phyloP scores from a whole-genome alignment of 2,888 invertebrate species.

The Euzophera pinguis region DNA sequence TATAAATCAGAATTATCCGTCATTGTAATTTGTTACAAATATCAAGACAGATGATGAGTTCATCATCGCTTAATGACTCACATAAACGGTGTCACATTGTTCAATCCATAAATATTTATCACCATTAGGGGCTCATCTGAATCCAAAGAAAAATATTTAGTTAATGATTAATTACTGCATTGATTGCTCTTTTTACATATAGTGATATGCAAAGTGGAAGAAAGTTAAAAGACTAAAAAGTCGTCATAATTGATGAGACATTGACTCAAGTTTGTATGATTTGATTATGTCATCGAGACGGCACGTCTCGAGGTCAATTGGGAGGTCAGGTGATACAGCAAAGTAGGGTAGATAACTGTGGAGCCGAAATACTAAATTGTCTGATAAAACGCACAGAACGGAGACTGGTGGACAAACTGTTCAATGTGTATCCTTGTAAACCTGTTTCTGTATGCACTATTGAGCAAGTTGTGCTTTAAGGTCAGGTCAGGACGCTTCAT shows the following conservation, averaged over 20 bases:
- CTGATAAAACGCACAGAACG: constrained; percentile 28
- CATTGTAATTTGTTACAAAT: neutral
- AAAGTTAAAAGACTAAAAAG: constrained; percentile 7
- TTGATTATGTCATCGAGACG: constrained; percentile 48
- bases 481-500: constrained; percentile 20
- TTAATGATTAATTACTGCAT: constrained; percentile 8
- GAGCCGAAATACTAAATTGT: constrained; percentile 30
- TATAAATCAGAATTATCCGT: neutral
- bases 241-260: constrained; percentile 15
- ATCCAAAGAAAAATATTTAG: constrained; percentile 25
- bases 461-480: constrained; percentile 14
- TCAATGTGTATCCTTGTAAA: constrained; percentile 28
- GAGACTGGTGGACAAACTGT: neutral
- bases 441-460: constrained; percentile 26
- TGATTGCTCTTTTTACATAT: neutral
- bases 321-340: constrained; percentile 54
- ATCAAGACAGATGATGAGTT: constrained; percentile 3
- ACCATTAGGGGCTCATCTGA: constrained; percentile 32
- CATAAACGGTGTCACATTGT: constrained; percentile 38
- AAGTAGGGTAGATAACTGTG: constrained; percentile 46
- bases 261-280: constrained; percentile 26
- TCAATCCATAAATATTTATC: constrained; percentile 34
- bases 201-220: neutral
- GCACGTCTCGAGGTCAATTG: constrained; percentile 56
- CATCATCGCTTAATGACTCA: constrained; percentile 24